phyloP scores from a whole-genome alignment of 2,797 vertebrate species.

The Falco biarmicus region DNA sequence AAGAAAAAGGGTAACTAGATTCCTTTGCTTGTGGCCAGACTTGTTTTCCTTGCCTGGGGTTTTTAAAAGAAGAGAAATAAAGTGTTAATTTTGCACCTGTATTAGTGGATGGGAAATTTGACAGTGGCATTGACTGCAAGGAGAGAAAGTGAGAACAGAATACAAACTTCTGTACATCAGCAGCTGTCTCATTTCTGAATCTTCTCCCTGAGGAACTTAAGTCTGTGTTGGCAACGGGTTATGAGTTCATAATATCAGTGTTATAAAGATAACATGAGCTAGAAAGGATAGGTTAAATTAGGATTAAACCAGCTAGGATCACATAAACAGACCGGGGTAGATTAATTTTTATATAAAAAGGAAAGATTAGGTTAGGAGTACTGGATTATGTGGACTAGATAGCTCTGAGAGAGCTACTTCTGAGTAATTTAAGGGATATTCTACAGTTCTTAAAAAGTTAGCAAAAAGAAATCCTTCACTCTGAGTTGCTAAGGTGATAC shows the following conservation, averaged over 20 bases:
- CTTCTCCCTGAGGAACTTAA: background rate
- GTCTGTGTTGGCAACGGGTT: background rate
- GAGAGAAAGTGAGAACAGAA: background rate
- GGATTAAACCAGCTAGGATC: background rate
- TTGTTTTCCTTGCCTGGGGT: background rate
- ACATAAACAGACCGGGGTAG: background rate
- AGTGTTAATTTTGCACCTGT: background rate
- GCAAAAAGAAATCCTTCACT: background rate
- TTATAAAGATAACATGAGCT: background rate
- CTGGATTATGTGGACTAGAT: background rate
- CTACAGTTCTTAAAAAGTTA: background rate
- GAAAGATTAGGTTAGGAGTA: background rate
- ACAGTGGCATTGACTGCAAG: background rate
- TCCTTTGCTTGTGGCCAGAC: background rate
- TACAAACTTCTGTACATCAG: background rate
- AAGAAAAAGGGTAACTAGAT: background rate
- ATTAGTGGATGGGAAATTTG: background rate
- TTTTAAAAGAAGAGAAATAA: background rate
- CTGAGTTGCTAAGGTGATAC: background rate
- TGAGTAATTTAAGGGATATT: background rate
- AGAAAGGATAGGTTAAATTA: background rate
- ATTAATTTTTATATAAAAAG: background rate
- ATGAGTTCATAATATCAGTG: background rate
- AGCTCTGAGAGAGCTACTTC: background rate
- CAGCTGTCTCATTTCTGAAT: background rate